Conservation (phyloP, 2,888 invertebrate genomes). For the Chrysotoxum bicinctum region DNA sequence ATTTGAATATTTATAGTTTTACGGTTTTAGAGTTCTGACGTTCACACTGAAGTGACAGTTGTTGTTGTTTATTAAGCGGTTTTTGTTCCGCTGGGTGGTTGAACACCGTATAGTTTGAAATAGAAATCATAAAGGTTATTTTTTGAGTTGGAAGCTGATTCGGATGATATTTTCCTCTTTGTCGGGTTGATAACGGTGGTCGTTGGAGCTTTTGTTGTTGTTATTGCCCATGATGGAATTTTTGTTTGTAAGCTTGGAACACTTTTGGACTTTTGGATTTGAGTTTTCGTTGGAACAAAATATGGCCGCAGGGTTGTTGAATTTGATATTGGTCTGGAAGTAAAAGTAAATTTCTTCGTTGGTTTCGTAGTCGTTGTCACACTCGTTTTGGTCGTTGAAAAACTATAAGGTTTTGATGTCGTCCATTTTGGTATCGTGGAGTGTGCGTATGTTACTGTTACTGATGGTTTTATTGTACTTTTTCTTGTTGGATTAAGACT, state of each 20-base stretch:
- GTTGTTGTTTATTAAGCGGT: conserved; percentile 6
- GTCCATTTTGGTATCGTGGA: neutral
- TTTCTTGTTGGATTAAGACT: neutral
- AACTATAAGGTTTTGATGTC: neutral
- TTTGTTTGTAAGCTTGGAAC: conserved; percentile 4
- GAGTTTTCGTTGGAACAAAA: conserved; percentile 4
- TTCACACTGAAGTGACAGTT: conserved; percentile 26
- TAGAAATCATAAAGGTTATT: conserved; percentile 51
- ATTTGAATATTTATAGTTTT: conserved; percentile 6
- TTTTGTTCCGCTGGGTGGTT: conserved; percentile 29
- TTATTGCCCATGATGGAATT: conserved; percentile 1
- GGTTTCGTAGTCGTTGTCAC: neutral
- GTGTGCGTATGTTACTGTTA: neutral
- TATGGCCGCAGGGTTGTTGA: neutral
- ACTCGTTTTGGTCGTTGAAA: too few relatives aligned
- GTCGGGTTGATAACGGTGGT: conserved; percentile 34
- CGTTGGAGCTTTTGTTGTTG: conserved; percentile 9
- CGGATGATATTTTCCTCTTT: conserved; percentile 25
- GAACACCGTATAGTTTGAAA: conserved; percentile 44
- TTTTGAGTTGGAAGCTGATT: conserved; percentile 32
- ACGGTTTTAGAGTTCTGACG: conserved; percentile 43
- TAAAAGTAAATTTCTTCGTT: neutral
- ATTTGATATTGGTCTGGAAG: neutral
- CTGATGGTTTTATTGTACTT: neutral
- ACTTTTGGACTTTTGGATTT: conserved; percentile 19